Evolutionary conservation across 2,113 vertebrate genomes (phyloP), one percentile per base, ranked within the genome.

Genomic region (Menidia beryllina): DNA sequence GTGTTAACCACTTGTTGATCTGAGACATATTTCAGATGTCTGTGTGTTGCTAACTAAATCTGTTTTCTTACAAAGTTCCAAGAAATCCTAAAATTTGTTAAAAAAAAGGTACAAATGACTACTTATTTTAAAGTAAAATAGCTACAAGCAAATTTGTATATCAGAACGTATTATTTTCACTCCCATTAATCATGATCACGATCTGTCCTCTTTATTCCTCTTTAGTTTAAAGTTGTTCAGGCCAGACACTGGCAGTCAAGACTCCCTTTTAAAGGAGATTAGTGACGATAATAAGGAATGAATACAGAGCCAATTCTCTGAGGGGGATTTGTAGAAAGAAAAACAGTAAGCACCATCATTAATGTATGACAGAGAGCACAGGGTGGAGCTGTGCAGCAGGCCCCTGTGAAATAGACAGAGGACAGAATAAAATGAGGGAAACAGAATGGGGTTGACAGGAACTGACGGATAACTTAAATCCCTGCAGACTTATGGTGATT

Each of bases 361-460:
- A 38, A 59, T 27, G 58, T 26, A 60, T 41, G 60, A 49, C n/a
- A 71, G 51, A 34, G 23, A 13, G 14, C 30, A 53, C 34, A 27
- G 54, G 41, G 53, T 17, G 25, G 21, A 58, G 60, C 5, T 51
- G n/a, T n/a, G 41, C 49, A 36, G 53, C 66, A 52, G 68, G 49
- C 27, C 26, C 38, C 49, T 49, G n/a, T 30, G 25, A 13, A 54
- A 66, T 36, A 67, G 68, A 64, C 3, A 54, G 71, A 78, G 34
- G 66, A 69, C 62, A 21, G 59, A 69, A 55, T 64, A 5, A 49
- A 57, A 49, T 54, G 36, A 25, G 55, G n/a, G 19, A 19, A 71
- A 69, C 66, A 62, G 81, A 82, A 48, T 64, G 69, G 59, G 15
- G 52, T 39, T 62, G 72, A 81, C 51, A 79, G 54, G 49, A 70